These are phyloP conservation scores for Calliopum simillimum DNA, from an alignment of 2,888 invertebrate species.

Conservation along the genomic window DNA sequence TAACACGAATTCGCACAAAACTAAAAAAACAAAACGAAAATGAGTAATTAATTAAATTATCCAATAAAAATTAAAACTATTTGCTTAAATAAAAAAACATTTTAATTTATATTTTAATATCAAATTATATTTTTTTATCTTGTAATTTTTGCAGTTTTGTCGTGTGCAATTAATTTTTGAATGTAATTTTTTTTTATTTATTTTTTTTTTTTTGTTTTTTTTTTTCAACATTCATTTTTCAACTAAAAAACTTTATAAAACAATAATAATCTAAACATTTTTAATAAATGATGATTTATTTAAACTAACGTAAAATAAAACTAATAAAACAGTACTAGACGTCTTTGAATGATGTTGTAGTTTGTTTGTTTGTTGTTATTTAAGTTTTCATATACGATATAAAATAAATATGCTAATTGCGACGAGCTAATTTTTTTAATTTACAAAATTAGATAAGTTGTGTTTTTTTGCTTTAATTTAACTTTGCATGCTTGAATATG, in stretches of 20 bases:
- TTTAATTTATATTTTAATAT: slow-evolving; percentile 12
- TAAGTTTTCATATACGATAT: slow-evolving; percentile 9
- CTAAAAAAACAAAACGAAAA: too few species aligned
- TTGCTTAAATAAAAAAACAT: background rate
- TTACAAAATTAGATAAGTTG: slow-evolving; percentile 4
- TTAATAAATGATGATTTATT: slow-evolving; percentile 24
- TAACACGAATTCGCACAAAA: too few species aligned
- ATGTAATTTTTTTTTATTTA: slow-evolving; percentile 13
- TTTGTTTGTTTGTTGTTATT: slow-evolving; percentile 21
- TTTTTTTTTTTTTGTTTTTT: slow-evolving; percentile 1
- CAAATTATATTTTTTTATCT: slow-evolving; percentile 26
- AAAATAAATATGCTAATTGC: slow-evolving; percentile 24
- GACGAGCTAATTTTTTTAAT: slow-evolving; percentile 14
- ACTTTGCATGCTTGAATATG: background rate
- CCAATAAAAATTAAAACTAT: too few species aligned
- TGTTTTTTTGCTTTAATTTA: background rate
- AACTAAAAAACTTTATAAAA: slow-evolving; percentile 18
- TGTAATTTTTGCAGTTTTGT: slow-evolving; percentile 14
- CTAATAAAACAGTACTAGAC: slow-evolving; percentile 39
- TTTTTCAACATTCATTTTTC: background rate
- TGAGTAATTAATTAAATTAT: too few species aligned
- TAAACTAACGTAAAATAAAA: slow-evolving; percentile 32
- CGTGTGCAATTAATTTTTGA: slow-evolving; percentile 17
- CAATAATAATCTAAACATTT: slow-evolving; percentile 28
- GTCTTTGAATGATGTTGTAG: slow-evolving; percentile 40